These are phyloP conservation scores for Oeneis ivallda DNA, from an alignment of 2,888 invertebrate species.

Conservation along the genomic window DNA sequence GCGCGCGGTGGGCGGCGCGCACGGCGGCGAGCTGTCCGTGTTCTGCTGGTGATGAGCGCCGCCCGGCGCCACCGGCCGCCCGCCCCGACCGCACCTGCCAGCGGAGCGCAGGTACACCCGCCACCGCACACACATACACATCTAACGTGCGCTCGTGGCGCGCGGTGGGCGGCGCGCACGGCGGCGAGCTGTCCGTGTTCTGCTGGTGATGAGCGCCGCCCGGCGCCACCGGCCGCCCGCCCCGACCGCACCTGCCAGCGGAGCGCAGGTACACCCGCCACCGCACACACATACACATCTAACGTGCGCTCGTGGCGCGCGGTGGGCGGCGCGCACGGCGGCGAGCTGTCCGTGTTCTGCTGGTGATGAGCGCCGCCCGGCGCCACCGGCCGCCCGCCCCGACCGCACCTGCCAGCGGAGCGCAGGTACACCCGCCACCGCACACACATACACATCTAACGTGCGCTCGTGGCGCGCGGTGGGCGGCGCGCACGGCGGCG, in stretches of 20 bases:
- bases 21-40: background rate
- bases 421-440: background rate
- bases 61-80: background rate
- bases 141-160: background rate
- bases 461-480: background rate
- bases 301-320: background rate
- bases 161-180: constrained; percentile 1
- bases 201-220: background rate
- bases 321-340: constrained; percentile 1
- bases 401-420: background rate
- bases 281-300: too few relatives aligned
- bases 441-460: too few relatives aligned
- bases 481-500: background rate
- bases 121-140: too few relatives aligned
- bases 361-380: background rate
- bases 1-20: constrained; percentile 1
- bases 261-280: background rate
- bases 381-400: background rate
- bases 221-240: background rate
- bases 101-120: background rate
- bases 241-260: background rate
- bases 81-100: background rate
- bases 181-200: background rate
- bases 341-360: background rate
- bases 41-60: background rate